These are phyloP conservation scores for Pantherophis guttatus DNA, from an alignment of 2,113 vertebrate genomes.

Conservation along the genomic window DNA sequence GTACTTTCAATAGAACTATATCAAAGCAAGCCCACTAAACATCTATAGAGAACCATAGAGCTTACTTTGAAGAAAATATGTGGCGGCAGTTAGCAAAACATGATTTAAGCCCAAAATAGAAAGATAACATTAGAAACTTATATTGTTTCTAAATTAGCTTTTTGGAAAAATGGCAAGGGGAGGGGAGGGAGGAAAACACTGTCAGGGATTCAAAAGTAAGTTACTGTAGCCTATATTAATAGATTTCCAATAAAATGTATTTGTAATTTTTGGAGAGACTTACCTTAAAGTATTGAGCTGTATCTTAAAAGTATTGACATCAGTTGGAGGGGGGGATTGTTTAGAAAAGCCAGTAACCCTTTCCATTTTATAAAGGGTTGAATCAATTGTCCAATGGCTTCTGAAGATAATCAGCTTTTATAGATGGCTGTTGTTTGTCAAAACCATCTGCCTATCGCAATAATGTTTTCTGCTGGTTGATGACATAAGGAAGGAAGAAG, in stretches of 20 bases:
- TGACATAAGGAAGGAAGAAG: not conserved
- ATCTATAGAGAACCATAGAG: not conserved
- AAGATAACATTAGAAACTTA: not conserved
- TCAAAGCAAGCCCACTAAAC: not conserved
- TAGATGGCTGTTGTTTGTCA: not conserved
- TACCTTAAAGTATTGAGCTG: not conserved
- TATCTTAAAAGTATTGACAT: not conserved
- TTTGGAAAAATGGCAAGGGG: not conserved
- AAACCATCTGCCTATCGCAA: not conserved
- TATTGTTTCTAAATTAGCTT: not conserved
- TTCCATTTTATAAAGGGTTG: not conserved
- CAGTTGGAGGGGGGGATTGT: not conserved
- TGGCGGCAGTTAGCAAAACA: not conserved
- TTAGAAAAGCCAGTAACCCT: not conserved
- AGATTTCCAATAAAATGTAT: not conserved
- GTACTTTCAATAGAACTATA: not conserved
- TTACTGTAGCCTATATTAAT: not conserved
- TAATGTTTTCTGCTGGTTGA: not conserved
- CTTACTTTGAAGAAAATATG: not conserved
- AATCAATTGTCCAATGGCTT: not conserved
- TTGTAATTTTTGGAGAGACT: not conserved
- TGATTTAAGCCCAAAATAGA: not conserved
- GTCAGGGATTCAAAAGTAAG: not conserved
- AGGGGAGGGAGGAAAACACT: not conserved
- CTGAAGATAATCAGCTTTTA: not conserved